Evolutionary conservation across 2,113 vertebrate genomes (phyloP).

Genomic region (Mustela nigripes): DNA sequence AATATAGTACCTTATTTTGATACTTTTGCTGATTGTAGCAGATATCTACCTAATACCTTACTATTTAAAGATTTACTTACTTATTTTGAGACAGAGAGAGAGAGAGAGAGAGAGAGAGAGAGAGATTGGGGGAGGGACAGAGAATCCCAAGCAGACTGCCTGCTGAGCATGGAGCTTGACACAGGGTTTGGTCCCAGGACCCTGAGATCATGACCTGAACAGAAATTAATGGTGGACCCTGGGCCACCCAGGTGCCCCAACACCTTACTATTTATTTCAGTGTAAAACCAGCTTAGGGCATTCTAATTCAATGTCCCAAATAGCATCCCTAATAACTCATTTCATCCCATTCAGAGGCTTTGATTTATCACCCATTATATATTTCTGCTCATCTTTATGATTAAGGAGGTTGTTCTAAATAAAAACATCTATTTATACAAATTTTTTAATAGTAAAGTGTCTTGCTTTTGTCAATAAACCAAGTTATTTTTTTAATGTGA

Average conservation of each 20-base stretch:
- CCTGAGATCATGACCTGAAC: too few species aligned
- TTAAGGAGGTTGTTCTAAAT: constrained; percentile 27
- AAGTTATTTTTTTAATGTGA: not conserved
- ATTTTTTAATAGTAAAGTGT: not conserved
- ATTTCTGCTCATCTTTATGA: not conserved
- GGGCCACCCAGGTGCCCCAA: too few species aligned
- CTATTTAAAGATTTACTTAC: too few species aligned
- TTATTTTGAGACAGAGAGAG: too few species aligned
- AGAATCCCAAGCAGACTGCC: too few species aligned
- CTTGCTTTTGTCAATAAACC: not conserved
- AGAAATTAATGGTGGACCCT: too few species aligned
- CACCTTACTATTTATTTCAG: not conserved
- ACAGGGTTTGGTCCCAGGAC: too few species aligned
- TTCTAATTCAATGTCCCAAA: not conserved
- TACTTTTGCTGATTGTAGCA: too few species aligned
- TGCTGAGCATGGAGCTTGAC: too few species aligned
- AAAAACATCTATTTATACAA: not conserved
- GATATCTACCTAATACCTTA: too few species aligned
- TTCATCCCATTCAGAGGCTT: not conserved
- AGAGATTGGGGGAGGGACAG: too few species aligned
- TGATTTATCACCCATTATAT: not conserved
- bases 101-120: too few species aligned
- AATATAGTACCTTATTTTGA: not conserved
- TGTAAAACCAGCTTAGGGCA: not conserved
- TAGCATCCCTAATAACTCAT: not conserved